Percentiles rank a stretch among this genome's conserved stretches.
These are phyloP conservation scores for Polia nebulosa DNA, from an alignment of 2,888 invertebrate genomes.

Conservation along the genomic window DNA sequence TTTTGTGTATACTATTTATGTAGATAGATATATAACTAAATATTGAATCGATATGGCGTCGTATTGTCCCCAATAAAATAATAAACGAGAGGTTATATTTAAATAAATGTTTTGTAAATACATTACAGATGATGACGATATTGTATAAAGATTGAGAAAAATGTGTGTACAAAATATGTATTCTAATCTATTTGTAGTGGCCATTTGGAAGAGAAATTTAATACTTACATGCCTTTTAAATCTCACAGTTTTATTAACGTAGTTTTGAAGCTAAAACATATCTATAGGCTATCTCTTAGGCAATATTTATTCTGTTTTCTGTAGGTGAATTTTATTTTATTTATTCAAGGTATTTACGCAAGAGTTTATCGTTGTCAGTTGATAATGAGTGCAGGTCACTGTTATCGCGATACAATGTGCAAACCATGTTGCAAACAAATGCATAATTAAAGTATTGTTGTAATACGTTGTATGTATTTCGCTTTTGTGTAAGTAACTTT, in stretches of 20 bases:
- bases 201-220: slow-evolving; percentile 31
- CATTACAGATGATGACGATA: slow-evolving; percentile 40
- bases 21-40: slow-evolving; percentile 61
- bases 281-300: slow-evolving; percentile 38
- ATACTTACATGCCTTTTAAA: slow-evolving; percentile 44
- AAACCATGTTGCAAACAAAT: slow-evolving; percentile 33
- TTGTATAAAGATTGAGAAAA: slow-evolving; percentile 51
- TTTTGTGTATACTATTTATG: slow-evolving; percentile 82
- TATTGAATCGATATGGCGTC: slow-evolving; percentile 62
- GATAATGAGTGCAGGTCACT: slow-evolving; percentile 54
- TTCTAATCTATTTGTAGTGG: slow-evolving; percentile 50
- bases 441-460: slow-evolving; percentile 25
- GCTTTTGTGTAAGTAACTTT: slow-evolving; percentile 15
- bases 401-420: too few species aligned
- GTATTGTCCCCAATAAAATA: slow-evolving; percentile 59
- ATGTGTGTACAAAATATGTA: slow-evolving; percentile 64
- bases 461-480: background rate
- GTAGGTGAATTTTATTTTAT: slow-evolving; percentile 36
- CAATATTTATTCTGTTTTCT: slow-evolving; percentile 20
- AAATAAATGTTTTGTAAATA: slow-evolving; percentile 69
- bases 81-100: slow-evolving; percentile 66
- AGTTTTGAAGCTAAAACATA: slow-evolving; percentile 38
- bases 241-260: slow-evolving; percentile 61
- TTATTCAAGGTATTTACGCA: slow-evolving; percentile 41
- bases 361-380: slow-evolving; percentile 36